These are phyloP conservation scores for Acrocephalus scirpaceus DNA, from an alignment of 2,797 vertebrate genomes.

Conservation along the genomic window DNA sequence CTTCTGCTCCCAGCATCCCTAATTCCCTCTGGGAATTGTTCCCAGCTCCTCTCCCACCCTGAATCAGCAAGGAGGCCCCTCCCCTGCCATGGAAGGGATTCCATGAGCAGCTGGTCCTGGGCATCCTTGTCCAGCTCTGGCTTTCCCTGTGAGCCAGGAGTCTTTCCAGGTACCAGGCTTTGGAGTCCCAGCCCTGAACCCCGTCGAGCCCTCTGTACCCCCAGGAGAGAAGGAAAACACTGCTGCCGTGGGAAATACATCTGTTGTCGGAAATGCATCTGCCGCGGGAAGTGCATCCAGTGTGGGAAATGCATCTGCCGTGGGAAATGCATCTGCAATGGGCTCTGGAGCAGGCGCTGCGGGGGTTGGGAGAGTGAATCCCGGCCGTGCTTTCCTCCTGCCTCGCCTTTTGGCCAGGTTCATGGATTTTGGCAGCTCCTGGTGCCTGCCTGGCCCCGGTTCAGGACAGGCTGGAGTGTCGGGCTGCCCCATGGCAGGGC, in stretches of 20 bases:
- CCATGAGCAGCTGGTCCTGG: fast-evolving
- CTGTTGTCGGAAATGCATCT: not conserved
- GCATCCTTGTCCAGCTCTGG: not conserved
- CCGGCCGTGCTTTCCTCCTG: not conserved
- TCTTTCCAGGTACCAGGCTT: not conserved
- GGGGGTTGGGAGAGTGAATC: not conserved
- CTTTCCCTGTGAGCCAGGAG: fast-evolving
- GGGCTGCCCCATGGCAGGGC: not conserved
- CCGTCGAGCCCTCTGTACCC: fast-evolving
- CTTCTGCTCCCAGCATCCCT: not conserved
- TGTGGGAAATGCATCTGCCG: slow-evolving; percentile 17
- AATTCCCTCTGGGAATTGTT: not conserved
- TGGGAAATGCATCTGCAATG: not conserved
- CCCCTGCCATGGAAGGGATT: too few relatives aligned
- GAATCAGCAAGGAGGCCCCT: not conserved
- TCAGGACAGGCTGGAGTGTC: not conserved
- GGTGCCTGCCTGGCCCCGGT: fast-evolving
- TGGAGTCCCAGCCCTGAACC: not conserved
- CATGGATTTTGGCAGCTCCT: not conserved
- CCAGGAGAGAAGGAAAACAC: not conserved
- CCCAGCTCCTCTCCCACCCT: not conserved
- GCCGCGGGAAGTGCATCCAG: not conserved
- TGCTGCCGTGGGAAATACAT: slow-evolving; percentile 24
- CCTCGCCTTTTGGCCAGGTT: not conserved
- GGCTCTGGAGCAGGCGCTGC: not conserved